Evolutionary conservation across 2,113 vertebrate species (phyloP).

Genomic region (Bubalus kerabau): DNA sequence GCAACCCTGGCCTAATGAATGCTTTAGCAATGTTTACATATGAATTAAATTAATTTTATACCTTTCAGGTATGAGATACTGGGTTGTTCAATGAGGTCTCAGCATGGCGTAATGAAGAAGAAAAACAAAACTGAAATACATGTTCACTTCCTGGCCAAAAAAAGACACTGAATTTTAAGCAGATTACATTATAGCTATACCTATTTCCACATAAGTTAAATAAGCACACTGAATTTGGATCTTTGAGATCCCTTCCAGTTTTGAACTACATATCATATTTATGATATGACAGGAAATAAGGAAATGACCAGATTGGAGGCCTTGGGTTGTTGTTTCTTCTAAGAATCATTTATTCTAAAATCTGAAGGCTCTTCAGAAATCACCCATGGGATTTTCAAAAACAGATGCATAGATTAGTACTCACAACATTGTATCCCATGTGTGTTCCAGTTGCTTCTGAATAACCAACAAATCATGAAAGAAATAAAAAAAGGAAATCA

Average conservation of each 20-base stretch:
- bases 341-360: background rate
- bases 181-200: background rate
- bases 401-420: background rate
- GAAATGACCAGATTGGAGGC: background rate
- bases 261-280: background rate
- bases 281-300: background rate
- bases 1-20: background rate
- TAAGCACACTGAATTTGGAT: background rate
- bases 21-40: background rate
- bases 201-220: background rate
- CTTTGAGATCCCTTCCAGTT: background rate
- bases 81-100: background rate
- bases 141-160: background rate
- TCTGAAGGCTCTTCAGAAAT: background rate
- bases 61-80: background rate
- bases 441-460: background rate
- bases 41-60: conserved; percentile 12
- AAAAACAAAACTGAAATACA: background rate
- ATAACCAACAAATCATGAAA: background rate
- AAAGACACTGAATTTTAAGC: background rate
- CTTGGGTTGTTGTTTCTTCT: background rate
- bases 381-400: background rate
- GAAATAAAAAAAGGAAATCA: background rate
- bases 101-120: background rate
- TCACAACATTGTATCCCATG: background rate